Evolutionary conservation across 2,888 invertebrate species (phyloP).

Genomic region (Laothoe populi): DNA sequence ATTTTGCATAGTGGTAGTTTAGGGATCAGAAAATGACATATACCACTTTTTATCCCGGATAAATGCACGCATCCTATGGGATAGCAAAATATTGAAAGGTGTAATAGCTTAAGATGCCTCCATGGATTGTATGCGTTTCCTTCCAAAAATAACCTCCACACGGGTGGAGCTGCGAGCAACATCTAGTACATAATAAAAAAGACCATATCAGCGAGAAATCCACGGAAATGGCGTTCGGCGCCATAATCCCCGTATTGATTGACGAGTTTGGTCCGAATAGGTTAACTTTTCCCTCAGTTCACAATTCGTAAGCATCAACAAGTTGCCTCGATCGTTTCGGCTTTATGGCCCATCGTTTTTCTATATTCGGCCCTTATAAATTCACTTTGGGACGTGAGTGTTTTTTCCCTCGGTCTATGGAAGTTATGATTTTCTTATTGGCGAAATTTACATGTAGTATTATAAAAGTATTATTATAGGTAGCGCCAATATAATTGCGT

Average conservation of each 20-base stretch:
- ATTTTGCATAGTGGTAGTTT: no score
- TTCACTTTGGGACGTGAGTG: constrained; percentile 28
- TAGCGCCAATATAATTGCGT: no score
- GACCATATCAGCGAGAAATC: background rate
- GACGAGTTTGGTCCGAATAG: background rate
- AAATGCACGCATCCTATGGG: no score
- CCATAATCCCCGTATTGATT: constrained; percentile 15
- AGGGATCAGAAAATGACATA: no score
- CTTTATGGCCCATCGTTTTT: constrained; percentile 23
- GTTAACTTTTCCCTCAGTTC: constrained; percentile 10
- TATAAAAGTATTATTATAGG: no score
- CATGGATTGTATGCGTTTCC: no score
- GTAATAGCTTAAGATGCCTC: no score
- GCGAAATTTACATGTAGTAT: background rate
- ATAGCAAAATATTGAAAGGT: no score
- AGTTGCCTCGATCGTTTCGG: constrained; percentile 14
- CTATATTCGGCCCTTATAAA: constrained; percentile 22
- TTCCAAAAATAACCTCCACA: no score
- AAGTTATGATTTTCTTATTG: background rate
- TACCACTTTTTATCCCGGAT: no score
- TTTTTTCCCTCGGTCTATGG: background rate
- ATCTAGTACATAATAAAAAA: no score
- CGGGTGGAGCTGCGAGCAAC: no score
- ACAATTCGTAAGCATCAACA: constrained; percentile 14
- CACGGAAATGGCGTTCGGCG: constrained; percentile 8